Base-by-base conservation (phyloP, 2,113 vertebrate genomes). In the Oreochromis niloticus region DNA sequence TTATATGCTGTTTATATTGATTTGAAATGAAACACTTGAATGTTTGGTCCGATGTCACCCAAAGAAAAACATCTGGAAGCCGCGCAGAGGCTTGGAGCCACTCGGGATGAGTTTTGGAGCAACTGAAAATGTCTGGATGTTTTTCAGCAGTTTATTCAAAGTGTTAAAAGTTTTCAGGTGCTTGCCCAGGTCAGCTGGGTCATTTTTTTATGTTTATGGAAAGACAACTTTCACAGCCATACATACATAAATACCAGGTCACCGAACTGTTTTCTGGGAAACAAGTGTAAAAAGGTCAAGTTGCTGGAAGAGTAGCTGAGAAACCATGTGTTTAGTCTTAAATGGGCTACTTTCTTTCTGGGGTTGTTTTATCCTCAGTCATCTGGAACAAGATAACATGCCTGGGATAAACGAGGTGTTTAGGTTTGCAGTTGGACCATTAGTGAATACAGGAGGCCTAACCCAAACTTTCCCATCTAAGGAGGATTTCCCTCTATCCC, bases 381-480 rank as follows among this genome's bases (percentile, higher is more conserved):
- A 86, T 11, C 79, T 73, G 46, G 61, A 59, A 41, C 71, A 79
- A 41, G 36, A 85, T 61, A 85, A 83, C 82, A 85, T 24, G 57
- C 59, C 50, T 55, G 48, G 86, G 81, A 85, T 75, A 83, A 85
- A 84, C 1, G 2, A 41, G 32, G 2, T 90, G 89, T 92, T 94
- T 91, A 61, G 89, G 57, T 92, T 93, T 10, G 1, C 4, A 6
- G 39, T 56, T 32, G 39, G 79, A 83, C 79, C 5, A 14, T 59
- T 39, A 32, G 46, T 48, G 39, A 12, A 78, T 71, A 87, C 9
- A 9, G 5, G 9, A 41, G 13, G 17, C 27, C 22, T 57, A 88
- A 68, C 39, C 80, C 50, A 87, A 92, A 91, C 83, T 86, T 90
- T 91, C 85, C 66, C 81, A 85, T 78, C 75, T 57, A 46, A 22